Percentiles rank a stretch among this genome's conserved stretches.
Conservation (phyloP, 2,888 invertebrate genomes). For the Ashinkailepas kermadecensis region DNA sequence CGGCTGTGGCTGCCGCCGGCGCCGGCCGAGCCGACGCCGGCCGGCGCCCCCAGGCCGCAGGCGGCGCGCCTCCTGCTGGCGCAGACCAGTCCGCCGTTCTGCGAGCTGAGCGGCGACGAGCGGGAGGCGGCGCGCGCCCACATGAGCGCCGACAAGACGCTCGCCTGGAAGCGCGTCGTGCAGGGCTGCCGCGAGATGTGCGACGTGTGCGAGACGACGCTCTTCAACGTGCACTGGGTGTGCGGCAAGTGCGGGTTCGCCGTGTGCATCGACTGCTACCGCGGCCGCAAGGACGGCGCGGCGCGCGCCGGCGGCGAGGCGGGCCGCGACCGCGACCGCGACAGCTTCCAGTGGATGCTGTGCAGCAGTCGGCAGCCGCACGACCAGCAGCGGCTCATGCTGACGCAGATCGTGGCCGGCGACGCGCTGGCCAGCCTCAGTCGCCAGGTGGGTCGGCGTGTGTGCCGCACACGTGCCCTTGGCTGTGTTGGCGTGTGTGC, state of each 20-base stretch:
- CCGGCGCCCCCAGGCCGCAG: constrained; percentile 41
- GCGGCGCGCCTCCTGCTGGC: constrained; percentile 44
- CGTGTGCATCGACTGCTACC: constrained; percentile 93
- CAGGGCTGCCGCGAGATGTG: constrained; percentile 95
- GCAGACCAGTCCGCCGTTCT: constrained; percentile 46
- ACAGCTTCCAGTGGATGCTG: constrained; percentile 74
- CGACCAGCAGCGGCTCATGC: constrained; percentile 75
- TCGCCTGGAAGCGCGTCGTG: constrained; percentile 96
- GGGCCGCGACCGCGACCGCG: constrained; percentile 64
- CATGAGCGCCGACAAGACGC: constrained; percentile 38
- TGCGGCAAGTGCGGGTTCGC: constrained; percentile 95
- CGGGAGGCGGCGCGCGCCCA: constrained; percentile 39
- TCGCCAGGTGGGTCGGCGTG: constrained; percentile 44
- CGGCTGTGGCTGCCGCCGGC: constrained; percentile 38
- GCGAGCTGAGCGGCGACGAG: constrained; percentile 46
- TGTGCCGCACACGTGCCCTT: too few relatives aligned
- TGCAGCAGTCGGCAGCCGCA: constrained; percentile 77
- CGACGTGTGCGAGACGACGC: constrained; percentile 93
- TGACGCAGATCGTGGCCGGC: constrained; percentile 94
- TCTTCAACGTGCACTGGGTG: constrained; percentile 97
- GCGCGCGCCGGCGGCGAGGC: constrained; percentile 56
- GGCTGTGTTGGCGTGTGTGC: too few relatives aligned
- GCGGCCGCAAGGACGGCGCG: constrained; percentile 56
- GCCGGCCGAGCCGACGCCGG: constrained; percentile 36
- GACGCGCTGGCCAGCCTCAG: constrained; percentile 62